Evolutionary conservation across 2,113 vertebrate species (phyloP), one percentile per base, ranked within the genome.

Genomic region (Mus spicilegus): DNA sequence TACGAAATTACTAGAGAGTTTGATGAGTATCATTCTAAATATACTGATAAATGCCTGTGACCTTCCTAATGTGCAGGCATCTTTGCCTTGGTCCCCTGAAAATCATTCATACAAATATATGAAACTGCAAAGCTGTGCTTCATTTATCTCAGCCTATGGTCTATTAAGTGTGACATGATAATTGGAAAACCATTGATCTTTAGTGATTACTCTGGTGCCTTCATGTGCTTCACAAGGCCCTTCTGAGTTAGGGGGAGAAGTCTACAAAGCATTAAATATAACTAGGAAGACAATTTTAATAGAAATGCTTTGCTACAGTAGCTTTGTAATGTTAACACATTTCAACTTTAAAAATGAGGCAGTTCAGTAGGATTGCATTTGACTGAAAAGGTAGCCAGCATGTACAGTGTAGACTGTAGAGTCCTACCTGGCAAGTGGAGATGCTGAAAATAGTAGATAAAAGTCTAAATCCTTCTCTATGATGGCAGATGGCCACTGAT

Each of bases 171-270:
- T 98, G 90, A 98, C 93, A 95, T 96, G 92, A 90, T 98, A 98
- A 98, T 95, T 97, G 93, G 92, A 98, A 98, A 98, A 92, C 84
- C 72, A 93, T 98, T 98, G 95, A 96, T 98, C 16, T 19, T 96
- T 97, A 97, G 96, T 95, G 90, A 97, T 95, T 96, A 82, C 87
- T 94, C 94, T 98, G 91, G 98, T 95, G 61, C 88, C 95, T 96
- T 90, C 95, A 75, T 96, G 95, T 89, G 61, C 85, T 92, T 96
- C 78, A 13, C 91, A 67, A n/a, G 95, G 88, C 49, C 94, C 94
- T 96, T 97, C 75, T 96, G 96, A 97, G 94, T 84, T 90, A 69
- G 94, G 95, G 94, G 19, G 73, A 42, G 95, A 78, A 93, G 39
- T 90, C 94, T 28, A 95, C 39, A 97, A 91, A 97, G 88, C 91